Percentiles rank a stretch among this genome's conserved stretches.
Conservation (phyloP, 2,888 invertebrate genomes). For the Mythimna albipuncta region DNA sequence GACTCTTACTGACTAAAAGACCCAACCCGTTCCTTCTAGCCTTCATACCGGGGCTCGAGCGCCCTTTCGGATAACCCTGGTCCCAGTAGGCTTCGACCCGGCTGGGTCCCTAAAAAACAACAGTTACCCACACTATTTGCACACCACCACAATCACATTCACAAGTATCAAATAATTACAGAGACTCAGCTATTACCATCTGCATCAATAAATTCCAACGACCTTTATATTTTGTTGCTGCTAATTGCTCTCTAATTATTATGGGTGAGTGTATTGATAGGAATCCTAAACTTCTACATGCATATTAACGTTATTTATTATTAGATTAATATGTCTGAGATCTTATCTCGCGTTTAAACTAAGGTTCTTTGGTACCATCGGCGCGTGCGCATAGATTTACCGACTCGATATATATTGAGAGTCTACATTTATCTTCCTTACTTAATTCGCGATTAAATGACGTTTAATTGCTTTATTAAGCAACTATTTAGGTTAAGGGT, state of each 20-base stretch:
- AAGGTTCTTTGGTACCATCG: constrained; percentile 62
- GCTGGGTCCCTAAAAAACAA: no score
- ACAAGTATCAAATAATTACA: constrained; percentile 29
- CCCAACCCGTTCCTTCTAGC: no score
- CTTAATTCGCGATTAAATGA: constrained; percentile 62
- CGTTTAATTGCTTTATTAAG: constrained; percentile 63
- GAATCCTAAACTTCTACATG: constrained; percentile 68
- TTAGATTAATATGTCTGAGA: constrained; percentile 73
- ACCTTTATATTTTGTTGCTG: constrained; percentile 44
- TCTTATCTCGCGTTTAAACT: constrained; percentile 67
- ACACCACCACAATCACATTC: constrained; percentile 27
- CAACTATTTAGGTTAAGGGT: constrained; percentile 53
- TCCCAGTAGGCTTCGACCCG: no score
- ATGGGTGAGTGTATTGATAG: constrained; percentile 65
- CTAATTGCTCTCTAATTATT: constrained; percentile 70
- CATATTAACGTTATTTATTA: constrained; percentile 74
- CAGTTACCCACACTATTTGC: constrained; percentile 23
- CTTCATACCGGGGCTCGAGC: no score
- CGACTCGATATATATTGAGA: constrained; percentile 57
- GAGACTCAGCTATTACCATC: constrained; percentile 29
- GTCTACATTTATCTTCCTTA: constrained; percentile 63
- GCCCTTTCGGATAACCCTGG: no score
- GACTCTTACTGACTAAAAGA: no score
- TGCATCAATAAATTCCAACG: constrained; percentile 54
- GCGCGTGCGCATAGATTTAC: constrained; percentile 65